These are phyloP conservation scores for Enteromius trimaculatus DNA, from an alignment of 2,797 vertebrate species.

Conservation along the genomic window DNA sequence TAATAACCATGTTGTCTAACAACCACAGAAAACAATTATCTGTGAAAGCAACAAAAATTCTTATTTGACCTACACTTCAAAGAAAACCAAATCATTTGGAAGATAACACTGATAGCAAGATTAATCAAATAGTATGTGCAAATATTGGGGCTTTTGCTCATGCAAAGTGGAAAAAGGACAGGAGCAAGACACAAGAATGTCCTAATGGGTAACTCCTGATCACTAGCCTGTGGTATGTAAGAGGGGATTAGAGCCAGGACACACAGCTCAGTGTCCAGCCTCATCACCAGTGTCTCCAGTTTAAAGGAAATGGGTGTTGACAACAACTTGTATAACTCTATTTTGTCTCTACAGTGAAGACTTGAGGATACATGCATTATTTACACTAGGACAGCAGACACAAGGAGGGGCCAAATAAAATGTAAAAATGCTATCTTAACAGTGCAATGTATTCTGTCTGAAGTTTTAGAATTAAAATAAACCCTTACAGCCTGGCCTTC, in stretches of 20 bases:
- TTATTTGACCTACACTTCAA: neutral
- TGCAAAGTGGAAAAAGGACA: neutral
- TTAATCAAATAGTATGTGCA: neutral
- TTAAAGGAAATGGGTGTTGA: conserved; percentile 48
- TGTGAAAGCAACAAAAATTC: conserved; percentile 6
- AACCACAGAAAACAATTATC: neutral
- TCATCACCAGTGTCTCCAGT: conserved; percentile 23
- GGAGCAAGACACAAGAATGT: conserved; percentile 9
- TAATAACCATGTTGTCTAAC: neutral
- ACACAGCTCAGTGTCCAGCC: conserved; percentile 33
- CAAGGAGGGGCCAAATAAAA: neutral
- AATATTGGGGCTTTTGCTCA: neutral
- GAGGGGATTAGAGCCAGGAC: conserved; percentile 32
- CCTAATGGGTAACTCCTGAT: conserved; percentile 30
- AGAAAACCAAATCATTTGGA: neutral
- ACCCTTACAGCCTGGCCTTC: conserved; percentile 91
- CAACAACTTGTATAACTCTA: conserved; percentile 32
- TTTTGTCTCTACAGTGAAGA: conserved; percentile 26
- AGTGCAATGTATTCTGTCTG: neutral
- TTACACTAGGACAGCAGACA: neutral
- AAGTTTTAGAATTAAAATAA: conserved; percentile 10
- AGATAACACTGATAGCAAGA: neutral
- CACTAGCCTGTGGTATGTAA: neutral
- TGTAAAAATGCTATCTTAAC: neutral
- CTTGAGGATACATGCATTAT: conserved; percentile 16